Evolutionary conservation across 2,113 vertebrate genomes (phyloP).

Genomic region (Perca schrenkii): DNA sequence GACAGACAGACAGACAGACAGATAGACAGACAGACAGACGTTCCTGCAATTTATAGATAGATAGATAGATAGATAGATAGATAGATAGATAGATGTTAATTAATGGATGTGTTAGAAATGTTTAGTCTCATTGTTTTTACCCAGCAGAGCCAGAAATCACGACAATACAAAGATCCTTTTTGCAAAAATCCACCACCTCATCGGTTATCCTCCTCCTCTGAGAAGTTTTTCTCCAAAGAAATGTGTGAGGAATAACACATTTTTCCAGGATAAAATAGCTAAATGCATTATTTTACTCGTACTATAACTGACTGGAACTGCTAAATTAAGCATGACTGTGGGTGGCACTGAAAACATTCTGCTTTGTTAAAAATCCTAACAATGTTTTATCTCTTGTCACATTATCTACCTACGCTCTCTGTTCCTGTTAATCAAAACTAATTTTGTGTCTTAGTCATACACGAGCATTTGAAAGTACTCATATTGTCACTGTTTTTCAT

Average conservation of each 20-base stretch:
- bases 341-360: conserved; percentile 37
- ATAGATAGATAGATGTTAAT: not conserved
- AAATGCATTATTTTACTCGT: conserved; percentile 20
- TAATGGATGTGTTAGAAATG: not conserved
- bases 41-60: no score
- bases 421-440: conserved; percentile 12
- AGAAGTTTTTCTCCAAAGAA: not conserved
- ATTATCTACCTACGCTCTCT: conserved; percentile 30
- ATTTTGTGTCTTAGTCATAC: conserved; percentile 1
- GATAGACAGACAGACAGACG: no score
- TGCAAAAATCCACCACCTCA: not conserved
- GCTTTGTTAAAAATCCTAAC: conserved; percentile 48
- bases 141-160: not conserved
- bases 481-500: not conserved
- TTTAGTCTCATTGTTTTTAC: not conserved
- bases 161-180: not conserved
- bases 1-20: no score
- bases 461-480: not conserved
- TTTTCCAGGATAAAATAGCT: not conserved
- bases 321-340: conserved; percentile 15
- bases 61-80: no score
- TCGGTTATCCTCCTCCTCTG: conserved; percentile 6
- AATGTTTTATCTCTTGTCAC: conserved; percentile 26
- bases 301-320: not conserved
- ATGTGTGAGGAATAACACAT: not conserved